Base-by-base conservation (phyloP, 2,113 vertebrate species). In the Forbesichthys agassizii region DNA sequence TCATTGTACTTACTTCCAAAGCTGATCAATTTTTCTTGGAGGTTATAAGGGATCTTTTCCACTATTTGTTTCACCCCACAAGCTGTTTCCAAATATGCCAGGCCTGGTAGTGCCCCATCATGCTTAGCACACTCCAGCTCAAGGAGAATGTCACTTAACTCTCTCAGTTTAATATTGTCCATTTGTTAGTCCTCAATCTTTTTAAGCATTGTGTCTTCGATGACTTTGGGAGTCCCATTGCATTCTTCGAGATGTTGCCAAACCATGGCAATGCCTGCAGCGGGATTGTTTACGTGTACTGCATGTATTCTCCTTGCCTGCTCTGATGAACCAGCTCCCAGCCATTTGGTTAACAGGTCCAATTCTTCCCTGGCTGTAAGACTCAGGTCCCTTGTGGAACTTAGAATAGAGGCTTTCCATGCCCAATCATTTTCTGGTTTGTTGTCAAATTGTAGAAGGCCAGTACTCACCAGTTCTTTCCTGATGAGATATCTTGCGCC, bases 41-140 rank as follows among this genome's bases (percentile, higher is more conserved):
- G 47, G 36, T n/a, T 65, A 20, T 18, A 65, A 1, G 68, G 64
- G 0, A 82, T 20, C 65, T 82, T 79, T 12, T 52, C 64, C 6
- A 66, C 48, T 6, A 80, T 76, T n/a, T 55, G 80, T 10, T 75
- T 68, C 18, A 83, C 51, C 1, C 77, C 69, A 33, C 62, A 54
- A 10, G 72, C 16, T 0, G 80, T 80, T 9, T 81, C 59, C 0
- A 77, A 48, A 9, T 69, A 82, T n/a, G 33, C 18, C 11, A 69
- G 70, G 1, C 55, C 69, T 51, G 66, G 33, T 18, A 74, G 46
- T 12, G 1, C 11, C 12, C 57, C 64, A 33, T 66, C 58, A 10
- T 57, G 42, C 1, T 73, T 66, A 9, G 68, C 70, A 66, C 48
- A 16, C 9, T 73, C 13, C 1, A 67, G 8, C 9, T 79, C 68